Percentiles rank a stretch among this genome's conserved stretches.
Conservation (phyloP, 2,113 vertebrate species). For the Oncorhynchus clarkii region DNA sequence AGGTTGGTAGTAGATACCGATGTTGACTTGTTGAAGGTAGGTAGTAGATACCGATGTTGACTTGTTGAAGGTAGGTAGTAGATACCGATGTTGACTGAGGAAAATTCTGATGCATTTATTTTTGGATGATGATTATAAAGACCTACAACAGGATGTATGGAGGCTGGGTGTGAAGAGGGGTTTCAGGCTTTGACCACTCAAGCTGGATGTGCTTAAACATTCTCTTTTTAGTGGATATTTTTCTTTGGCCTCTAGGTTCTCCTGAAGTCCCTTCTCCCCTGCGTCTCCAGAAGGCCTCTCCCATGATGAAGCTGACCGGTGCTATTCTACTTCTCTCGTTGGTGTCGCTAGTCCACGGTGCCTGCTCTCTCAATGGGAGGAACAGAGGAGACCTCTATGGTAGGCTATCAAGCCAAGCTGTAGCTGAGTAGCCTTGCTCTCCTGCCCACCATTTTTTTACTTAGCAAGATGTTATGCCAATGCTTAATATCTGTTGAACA, state of each 20-base stretch:
- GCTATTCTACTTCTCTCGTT: neutral
- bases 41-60: too few relatives aligned
- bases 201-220: too few relatives aligned
- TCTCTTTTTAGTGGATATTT: neutral
- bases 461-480: neutral
- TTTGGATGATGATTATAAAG: too few relatives aligned
- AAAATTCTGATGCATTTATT: too few relatives aligned
- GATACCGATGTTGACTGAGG: too few relatives aligned
- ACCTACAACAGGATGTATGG: too few relatives aligned
- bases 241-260: neutral
- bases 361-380: neutral
- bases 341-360: neutral
- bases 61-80: too few relatives aligned
- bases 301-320: slow-evolving; percentile 3
- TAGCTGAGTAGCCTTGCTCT: neutral
- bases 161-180: neutral
- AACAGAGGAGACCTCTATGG: neutral
- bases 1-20: too few relatives aligned
- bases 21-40: too few relatives aligned
- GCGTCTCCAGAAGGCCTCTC: neutral
- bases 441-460: too few relatives aligned
- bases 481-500: neutral
- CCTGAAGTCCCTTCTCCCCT: neutral
- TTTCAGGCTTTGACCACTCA: too few relatives aligned
- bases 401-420: neutral